Conservation (phyloP, 1,140 invertebrate genomes). For the Oncopodura yosiiana region DNA sequence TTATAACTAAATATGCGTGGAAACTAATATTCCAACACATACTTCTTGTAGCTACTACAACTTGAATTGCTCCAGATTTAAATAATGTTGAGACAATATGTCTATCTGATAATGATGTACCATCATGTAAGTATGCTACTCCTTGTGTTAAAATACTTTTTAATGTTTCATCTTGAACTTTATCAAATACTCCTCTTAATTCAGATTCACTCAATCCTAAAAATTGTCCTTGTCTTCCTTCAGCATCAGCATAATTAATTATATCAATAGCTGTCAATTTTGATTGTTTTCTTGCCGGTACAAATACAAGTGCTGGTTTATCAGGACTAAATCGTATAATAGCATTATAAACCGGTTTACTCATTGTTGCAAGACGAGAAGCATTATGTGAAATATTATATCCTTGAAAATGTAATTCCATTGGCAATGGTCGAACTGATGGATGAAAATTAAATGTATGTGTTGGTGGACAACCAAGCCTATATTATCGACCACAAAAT, state of each 20-base stretch:
- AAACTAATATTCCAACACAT: constrained; percentile 87
- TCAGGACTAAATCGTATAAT: constrained; percentile 76
- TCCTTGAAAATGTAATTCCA: constrained; percentile 90
- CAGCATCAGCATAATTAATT: constrained; percentile 82
- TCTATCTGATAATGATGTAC: constrained; percentile 69
- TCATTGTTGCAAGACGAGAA: constrained; percentile 90
- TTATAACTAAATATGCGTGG: constrained; percentile 79
- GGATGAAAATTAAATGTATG: constrained; percentile 98
- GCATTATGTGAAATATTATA: constrained; percentile 97
- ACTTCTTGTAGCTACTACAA: constrained; percentile 79
- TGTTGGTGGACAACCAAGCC: constrained; percentile 82
- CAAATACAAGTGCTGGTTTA: constrained; percentile 92
- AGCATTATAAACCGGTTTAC: constrained; percentile 91
- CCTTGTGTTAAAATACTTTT: constrained; percentile 82
- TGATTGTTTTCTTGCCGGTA: constrained; percentile 87
- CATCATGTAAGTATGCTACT: constrained; percentile 95
- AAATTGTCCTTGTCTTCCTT: constrained; percentile 71
- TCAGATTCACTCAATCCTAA: constrained; percentile 78
- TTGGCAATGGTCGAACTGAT: constrained; percentile 83
- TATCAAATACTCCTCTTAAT: constrained; percentile 28
- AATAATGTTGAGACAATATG: constrained; percentile 87
- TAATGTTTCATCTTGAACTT: constrained; percentile 49
- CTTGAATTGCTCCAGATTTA: constrained; percentile 82
- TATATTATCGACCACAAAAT: no score
- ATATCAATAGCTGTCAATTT: constrained; percentile 89